Conservation (phyloP, 2,888 invertebrate species). For the Yponomeuta sedellus region DNA sequence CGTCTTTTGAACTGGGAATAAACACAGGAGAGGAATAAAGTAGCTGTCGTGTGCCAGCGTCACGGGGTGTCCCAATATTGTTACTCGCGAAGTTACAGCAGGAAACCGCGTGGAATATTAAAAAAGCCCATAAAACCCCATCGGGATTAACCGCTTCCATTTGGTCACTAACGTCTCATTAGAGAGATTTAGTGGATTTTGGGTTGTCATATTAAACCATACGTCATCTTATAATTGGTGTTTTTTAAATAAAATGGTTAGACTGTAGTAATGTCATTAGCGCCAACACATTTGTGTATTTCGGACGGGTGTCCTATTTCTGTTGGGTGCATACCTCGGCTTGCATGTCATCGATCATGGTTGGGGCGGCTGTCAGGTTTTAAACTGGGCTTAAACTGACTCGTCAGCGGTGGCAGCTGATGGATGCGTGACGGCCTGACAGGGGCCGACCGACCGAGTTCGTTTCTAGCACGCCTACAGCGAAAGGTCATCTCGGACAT, state of each 20-base stretch:
- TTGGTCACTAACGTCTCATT: conserved; percentile 18
- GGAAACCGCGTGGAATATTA: conserved; percentile 48
- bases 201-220: conserved; percentile 8
- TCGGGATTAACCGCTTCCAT: conserved; percentile 32
- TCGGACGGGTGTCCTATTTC: conserved; percentile 41
- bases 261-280: conserved; percentile 42
- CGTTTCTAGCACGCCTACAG: conserved; percentile 33
- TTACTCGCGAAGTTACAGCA: conserved; percentile 36
- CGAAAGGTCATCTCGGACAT: conserved; percentile 30
- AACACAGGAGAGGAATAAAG: conserved; percentile 55
- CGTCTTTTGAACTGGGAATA: conserved; percentile 58
- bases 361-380: conserved; percentile 53
- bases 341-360: conserved; percentile 59
- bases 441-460: conserved; percentile 36
- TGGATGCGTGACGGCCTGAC: conserved; percentile 51
- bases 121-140: conserved; percentile 40
- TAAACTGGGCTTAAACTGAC: conserved; percentile 56
- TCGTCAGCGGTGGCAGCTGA: conserved; percentile 59
- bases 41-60: conserved; percentile 64
- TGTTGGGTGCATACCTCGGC: conserved; percentile 47
- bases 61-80: conserved; percentile 63
- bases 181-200: conserved; percentile 12
- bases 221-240: conserved; percentile 18
- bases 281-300: conserved; percentile 48
- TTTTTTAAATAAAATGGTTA: conserved; percentile 16